Evolutionary conservation across 2,113 vertebrate genomes (phyloP), one percentile per base, ranked within the genome.

Genomic region (Tursiops truncatus): DNA sequence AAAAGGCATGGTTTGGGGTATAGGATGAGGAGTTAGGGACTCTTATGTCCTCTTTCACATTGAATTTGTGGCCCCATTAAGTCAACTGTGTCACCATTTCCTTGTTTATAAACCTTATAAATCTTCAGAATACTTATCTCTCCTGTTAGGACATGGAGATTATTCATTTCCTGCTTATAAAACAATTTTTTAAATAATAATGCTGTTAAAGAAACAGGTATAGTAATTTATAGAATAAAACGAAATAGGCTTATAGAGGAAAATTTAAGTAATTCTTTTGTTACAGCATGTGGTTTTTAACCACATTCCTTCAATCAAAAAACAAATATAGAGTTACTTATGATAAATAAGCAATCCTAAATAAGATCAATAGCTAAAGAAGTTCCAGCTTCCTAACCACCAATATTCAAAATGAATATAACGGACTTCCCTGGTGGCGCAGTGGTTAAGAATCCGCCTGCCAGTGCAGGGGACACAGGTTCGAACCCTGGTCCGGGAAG

Each of bases 91-190:
- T 87, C 74, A 92, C 93, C 38, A 79, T 94, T 89, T 96, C 65
- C 84, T 90, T 84, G 67, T 91, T 97, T 65, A 79, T 89, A 94
- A 94, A 80, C 38, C 65, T 77, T 89, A 63, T 17, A 95, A 70
- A 87, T 87, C 93, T 95, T 97, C 83, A 95, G 10, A 95, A 92
- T 68, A 89, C n/a, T 90, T 84, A 77, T n/a, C 79, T 97, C 80
- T n/a, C 26, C 31, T 68, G 20, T 44, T 82, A 62, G 68, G 13
- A 87, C 53, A 87, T 70, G 25, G 33, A 95, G 63, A 91, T 47
- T 85, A 97, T 90, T 96, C 74, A 94, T 77, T 95, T 96, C 73
- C 58, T 95, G 31, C n/a, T 88, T 93, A 83, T 62, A 65, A 77
- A 85, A 88, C 12, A 91, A 86, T 83, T 84, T 84, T 93, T 88